These are phyloP conservation scores for Coelogynopora nodosa DNA, from an alignment of 2,888 invertebrate species.

Conservation along the genomic window DNA sequence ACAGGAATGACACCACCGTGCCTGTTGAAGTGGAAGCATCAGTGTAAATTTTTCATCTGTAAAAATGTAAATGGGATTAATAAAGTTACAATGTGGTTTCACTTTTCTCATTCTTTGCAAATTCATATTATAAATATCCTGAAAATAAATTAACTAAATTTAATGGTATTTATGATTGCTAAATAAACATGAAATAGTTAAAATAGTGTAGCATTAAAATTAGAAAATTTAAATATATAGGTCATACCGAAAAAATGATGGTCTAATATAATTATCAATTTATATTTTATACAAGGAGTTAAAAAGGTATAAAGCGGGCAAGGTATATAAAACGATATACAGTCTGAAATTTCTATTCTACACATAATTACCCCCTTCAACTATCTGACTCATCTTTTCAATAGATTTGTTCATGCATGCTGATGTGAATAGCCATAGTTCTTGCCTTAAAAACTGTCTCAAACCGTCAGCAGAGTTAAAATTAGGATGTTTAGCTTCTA, in stretches of 20 bases:
- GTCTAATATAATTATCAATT: background rate
- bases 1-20: too few relatives aligned
- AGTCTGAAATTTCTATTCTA: slow-evolving; percentile 10
- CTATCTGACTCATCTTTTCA: background rate
- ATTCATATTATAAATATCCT: too few relatives aligned
- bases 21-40: too few relatives aligned
- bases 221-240: too few relatives aligned
- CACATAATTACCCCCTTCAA: background rate
- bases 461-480: slow-evolving; percentile 11
- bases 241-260: slow-evolving; percentile 11
- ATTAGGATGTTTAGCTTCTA: slow-evolving; percentile 1
- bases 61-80: too few relatives aligned
- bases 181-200: too few relatives aligned
- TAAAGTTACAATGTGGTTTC: too few relatives aligned
- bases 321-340: slow-evolving; percentile 3
- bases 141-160: too few relatives aligned
- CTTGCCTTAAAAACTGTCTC: slow-evolving; percentile 8
- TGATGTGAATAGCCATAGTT: background rate
- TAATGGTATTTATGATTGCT: too few relatives aligned
- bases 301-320: background rate
- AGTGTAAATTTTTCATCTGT: too few relatives aligned
- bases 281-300: background rate
- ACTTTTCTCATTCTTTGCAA: too few relatives aligned
- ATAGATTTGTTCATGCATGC: background rate
- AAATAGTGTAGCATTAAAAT: too few relatives aligned